Conservation (phyloP, 2,797 vertebrate species). For the Danio albolineatus region DNA sequence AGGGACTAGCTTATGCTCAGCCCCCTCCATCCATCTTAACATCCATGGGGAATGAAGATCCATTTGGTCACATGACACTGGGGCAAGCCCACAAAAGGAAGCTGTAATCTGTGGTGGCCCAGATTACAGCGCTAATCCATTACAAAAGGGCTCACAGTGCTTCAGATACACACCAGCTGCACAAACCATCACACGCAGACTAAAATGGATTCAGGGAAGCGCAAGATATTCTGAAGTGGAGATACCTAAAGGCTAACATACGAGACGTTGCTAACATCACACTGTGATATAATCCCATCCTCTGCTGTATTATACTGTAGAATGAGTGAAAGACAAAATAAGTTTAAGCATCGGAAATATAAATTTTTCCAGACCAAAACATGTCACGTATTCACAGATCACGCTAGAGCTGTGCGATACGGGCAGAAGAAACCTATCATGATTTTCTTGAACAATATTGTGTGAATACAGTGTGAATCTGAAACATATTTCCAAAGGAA, state of each 20-base stretch:
- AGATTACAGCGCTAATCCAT: slow-evolving; percentile 82
- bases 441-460: no score
- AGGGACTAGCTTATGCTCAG: slow-evolving; percentile 29
- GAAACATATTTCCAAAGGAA: no score
- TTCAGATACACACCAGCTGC: slow-evolving; percentile 40
- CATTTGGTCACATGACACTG: slow-evolving; percentile 71
- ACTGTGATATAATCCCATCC: not conserved
- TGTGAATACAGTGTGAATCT: no score
- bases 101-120: slow-evolving; percentile 81
- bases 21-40: slow-evolving; percentile 55
- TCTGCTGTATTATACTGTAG: not conserved
- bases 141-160: slow-evolving; percentile 58
- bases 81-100: slow-evolving; percentile 64
- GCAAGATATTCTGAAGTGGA: not conserved
- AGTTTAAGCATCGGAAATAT: no score
- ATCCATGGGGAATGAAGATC: slow-evolving; percentile 63
- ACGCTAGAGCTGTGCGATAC: no score
- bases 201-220: slow-evolving; percentile 40
- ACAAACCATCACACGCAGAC: slow-evolving; percentile 35
- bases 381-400: no score
- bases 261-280: not conserved
- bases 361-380: no score
- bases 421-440: no score
- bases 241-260: slow-evolving; percentile 10
- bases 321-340: no score